Evolutionary conservation across 2,888 invertebrate genomes (phyloP), one percentile per base, ranked within the genome.

Genomic region (Lymantria monacha): DNA sequence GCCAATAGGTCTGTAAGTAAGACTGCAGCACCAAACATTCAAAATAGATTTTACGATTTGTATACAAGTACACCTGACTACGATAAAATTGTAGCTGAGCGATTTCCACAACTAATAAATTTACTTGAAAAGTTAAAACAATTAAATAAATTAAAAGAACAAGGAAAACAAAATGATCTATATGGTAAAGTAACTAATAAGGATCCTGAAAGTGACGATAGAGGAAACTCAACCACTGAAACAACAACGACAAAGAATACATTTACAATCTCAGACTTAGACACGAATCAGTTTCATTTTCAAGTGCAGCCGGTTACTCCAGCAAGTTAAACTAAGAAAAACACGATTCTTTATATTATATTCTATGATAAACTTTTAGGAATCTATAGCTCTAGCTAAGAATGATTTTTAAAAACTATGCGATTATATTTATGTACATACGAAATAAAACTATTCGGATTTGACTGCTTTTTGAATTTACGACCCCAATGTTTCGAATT

Each of bases 301-400:
- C 76, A 76, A 71, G 74, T 59, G 0, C 51, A 68, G 46, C 70
- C 77, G 9, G 78, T 82, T 7, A 55, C 63, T 36, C 80, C 79
- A 0, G 69, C 70, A 37, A 60, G 66, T 61, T 73, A 77, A 49
- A 37, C 11, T n/a, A 43, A 12, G n/a, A 33, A 33, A 22, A 5
- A 5, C 2, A 22, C 22, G 2, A 22, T 5, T 3, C 22, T 22
- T 22, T 22, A 22, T 3, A 22, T 22, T 22, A 22, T 22, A 22
- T 22, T 22, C 22, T 5, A 3, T 22, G 2, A n/a, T n/a, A n/a
- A n/a, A n/a, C n/a, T n/a, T n/a, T n/a, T n/a, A n/a, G n/a, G n/a
- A n/a, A n/a, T n/a, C n/a, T n/a, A n/a, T n/a, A n/a, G n/a, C n/a
- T n/a, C n/a, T n/a, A n/a, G n/a, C n/a, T n/a, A n/a, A n/a, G n/a